Conservation (phyloP, 2,797 vertebrate species). For the Catostomus latipinnis region DNA sequence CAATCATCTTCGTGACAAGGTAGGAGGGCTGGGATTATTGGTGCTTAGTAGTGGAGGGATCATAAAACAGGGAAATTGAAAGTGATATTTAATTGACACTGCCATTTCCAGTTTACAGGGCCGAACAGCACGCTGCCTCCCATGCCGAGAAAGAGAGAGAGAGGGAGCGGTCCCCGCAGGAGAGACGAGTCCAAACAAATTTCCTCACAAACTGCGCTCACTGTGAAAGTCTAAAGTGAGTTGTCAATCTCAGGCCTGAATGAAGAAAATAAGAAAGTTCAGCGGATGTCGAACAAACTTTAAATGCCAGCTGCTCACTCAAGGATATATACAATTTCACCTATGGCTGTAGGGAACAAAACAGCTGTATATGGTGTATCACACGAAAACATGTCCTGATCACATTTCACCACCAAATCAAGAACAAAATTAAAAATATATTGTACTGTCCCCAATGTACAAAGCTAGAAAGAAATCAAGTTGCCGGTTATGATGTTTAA, state of each 20-base stretch:
- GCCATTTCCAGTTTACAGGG: conserved; percentile 79
- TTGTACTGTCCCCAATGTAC: too few relatives aligned
- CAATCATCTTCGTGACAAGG: conserved; percentile 89
- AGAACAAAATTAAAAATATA: too few relatives aligned
- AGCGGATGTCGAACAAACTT: conserved; percentile 64
- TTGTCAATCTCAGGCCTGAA: conserved; percentile 76
- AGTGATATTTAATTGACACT: conserved; percentile 92
- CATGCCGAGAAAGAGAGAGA: conserved; percentile 36
- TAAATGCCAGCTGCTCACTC: conserved; percentile 72
- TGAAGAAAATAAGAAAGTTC: conserved; percentile 66
- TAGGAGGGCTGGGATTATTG: conserved; percentile 88
- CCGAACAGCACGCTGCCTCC: conserved; percentile 60
- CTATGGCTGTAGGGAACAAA: conserved; percentile 5
- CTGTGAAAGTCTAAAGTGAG: conserved; percentile 69
- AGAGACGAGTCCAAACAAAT: conserved; percentile 72
- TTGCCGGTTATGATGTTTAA: too few relatives aligned
- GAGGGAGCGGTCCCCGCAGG: conserved; percentile 47
- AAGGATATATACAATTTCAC: neutral
- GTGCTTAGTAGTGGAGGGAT: conserved; percentile 86
- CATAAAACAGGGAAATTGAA: conserved; percentile 91
- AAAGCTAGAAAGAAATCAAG: too few relatives aligned
- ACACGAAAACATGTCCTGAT: neutral
- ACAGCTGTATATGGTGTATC: neutral
- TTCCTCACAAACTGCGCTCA: conserved; percentile 71
- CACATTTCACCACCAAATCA: too few relatives aligned